Evolutionary conservation across 92 coral and sea anemone genomes (phyloP), one percentile per base, ranked within the genome.

Genomic region (Phenganax stokvisi): DNA sequence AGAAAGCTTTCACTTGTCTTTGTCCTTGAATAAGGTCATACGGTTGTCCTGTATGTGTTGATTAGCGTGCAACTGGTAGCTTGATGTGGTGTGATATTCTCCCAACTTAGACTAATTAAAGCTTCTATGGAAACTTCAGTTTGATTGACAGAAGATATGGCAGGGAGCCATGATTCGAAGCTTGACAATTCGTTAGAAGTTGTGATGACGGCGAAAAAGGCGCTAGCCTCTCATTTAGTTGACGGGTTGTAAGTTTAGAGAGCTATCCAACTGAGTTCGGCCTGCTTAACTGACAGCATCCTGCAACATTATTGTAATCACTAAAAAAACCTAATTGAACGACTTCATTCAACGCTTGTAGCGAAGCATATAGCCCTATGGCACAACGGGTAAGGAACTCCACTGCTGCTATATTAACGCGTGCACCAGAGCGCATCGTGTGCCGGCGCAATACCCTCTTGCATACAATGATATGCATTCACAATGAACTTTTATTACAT

Each of bases 211-310:
- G 98, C 94, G 87, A 87, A 87, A 88, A 90, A 87, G 91, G 92
- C 90, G 91, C 90, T 87, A 89, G 90, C 86, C 91, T 87, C 91
- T 89, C 99, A 88, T 89, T 85, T 86, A 90, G 93, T 92, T 96
- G 99, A 96, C 99, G 99, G 97, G 94, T 96, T 92, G 99, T 96
- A 96, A 94, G 98, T 92, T 94, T 94, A 94, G 97, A 96, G 92
- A 92, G 99, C 99, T 87, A 92, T 92, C 99, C 99, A 87, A 96
- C 99, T 96, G 99, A 87, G 99, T 89, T 91, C 89, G 97, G 88
- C 88, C 92, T 63, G 37, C 56, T 92, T 92, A 96, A 96, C 97
- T 92, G 97, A 89, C 99, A 96, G 91, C 85, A 87, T 86, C 87
- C 90, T 85, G 93, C 92, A 90, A 87, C 97, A 88, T 91, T 91